These are phyloP conservation scores for Crenichthys baileyi DNA, from an alignment of 2,797 vertebrate species.

Conservation along the genomic window DNA sequence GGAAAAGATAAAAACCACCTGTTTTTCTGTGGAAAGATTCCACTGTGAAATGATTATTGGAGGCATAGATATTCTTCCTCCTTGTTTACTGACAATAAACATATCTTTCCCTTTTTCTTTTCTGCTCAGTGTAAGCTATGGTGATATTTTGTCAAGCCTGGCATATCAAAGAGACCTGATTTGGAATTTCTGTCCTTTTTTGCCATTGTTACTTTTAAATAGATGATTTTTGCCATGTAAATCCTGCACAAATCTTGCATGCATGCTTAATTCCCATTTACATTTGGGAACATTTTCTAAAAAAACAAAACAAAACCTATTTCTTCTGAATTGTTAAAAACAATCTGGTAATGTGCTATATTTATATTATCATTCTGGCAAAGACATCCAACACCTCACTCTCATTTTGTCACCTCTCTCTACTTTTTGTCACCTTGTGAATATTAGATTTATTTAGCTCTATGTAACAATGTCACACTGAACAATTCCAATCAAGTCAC, in stretches of 20 bases:
- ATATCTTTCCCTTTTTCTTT: slow-evolving; percentile 17
- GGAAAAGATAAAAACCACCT: slow-evolving; percentile 63
- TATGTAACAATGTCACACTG: slow-evolving; percentile 23
- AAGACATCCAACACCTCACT: slow-evolving; percentile 1
- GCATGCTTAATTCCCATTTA: slow-evolving; percentile 55
- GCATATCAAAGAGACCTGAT: slow-evolving; percentile 50
- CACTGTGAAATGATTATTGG: slow-evolving; percentile 53
- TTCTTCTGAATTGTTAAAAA: slow-evolving; percentile 1
- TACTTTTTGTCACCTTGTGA: slow-evolving; percentile 51
- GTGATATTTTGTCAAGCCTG: slow-evolving; percentile 52
- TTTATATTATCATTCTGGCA: not conserved
- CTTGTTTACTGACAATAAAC: slow-evolving; percentile 52
- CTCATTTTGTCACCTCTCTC: slow-evolving; percentile 14
- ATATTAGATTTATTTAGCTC: slow-evolving; percentile 39
- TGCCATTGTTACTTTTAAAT: slow-evolving; percentile 46
- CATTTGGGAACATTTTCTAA: slow-evolving; percentile 29
- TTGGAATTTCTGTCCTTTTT: slow-evolving; percentile 57
- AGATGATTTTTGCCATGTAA: slow-evolving; percentile 49
- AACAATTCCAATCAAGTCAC: slow-evolving; percentile 46
- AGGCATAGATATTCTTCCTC: slow-evolving; percentile 31
- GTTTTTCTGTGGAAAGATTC: slow-evolving; percentile 55
- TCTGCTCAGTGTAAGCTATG: slow-evolving; percentile 20
- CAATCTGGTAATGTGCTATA: not conserved
- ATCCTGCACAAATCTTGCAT: slow-evolving; percentile 49
- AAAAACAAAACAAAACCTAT: not conserved